These are phyloP conservation scores for Zosterops pallidus DNA, from an alignment of 2,113 vertebrate genomes.

Conservation along the genomic window DNA sequence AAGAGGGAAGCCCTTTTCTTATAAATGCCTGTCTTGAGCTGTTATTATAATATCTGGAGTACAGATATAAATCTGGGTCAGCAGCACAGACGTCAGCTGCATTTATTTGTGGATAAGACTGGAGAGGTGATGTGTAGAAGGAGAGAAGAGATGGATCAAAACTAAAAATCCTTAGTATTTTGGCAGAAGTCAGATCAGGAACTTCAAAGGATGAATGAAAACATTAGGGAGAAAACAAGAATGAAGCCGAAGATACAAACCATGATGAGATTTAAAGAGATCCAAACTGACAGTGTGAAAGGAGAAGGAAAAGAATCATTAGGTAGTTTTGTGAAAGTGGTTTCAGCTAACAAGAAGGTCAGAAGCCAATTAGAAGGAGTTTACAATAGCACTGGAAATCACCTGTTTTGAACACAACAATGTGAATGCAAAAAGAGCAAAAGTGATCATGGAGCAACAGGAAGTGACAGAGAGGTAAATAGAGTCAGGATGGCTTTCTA, in stretches of 20 bases:
- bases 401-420: neutral
- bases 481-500: neutral
- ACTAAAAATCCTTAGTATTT: neutral
- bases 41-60: neutral
- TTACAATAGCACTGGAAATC: neutral
- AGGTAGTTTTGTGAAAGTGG: neutral
- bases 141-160: neutral
- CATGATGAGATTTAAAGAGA: neutral
- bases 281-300: neutral
- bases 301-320: neutral
- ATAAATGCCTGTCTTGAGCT: neutral
- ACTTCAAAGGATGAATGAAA: neutral
- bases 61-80: neutral
- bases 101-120: neutral
- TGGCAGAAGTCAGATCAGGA: neutral
- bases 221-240: neutral
- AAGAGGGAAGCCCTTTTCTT: neutral
- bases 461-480: neutral
- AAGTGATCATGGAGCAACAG: neutral
- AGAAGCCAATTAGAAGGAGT: neutral
- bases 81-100: neutral
- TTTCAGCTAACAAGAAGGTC: neutral
- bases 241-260: neutral
- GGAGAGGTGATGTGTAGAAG: neutral
- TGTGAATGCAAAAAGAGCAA: neutral